Evolutionary conservation across 2,797 vertebrate species (phyloP).

Genomic region (Fistularia tabacaria): DNA sequence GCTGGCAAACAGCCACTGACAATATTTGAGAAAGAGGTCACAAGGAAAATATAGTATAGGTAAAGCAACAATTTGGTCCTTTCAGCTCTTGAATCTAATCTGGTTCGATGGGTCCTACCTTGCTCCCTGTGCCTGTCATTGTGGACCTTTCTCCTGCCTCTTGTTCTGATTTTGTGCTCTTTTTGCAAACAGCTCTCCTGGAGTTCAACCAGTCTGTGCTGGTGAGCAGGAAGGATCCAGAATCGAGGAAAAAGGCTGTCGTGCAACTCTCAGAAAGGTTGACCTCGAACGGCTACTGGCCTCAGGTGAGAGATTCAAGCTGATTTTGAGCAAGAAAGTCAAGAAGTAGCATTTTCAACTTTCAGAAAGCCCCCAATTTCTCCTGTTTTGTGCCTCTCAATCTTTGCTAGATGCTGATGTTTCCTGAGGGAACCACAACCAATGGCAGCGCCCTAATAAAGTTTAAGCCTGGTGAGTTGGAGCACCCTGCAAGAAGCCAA

Average conservation of each 20-base stretch:
- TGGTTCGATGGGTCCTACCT: conserved; percentile 16
- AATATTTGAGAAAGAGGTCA: not conserved
- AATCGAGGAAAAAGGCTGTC: conserved; percentile 82
- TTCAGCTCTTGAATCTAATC: conserved; percentile 4
- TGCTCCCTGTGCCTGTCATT: too few relatives aligned
- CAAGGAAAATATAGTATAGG: conserved; percentile 9
- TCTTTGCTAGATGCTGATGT: conserved; percentile 66
- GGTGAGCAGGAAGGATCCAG: conserved; percentile 83
- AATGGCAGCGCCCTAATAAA: conserved; percentile 60
- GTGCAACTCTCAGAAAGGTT: conserved; percentile 79
- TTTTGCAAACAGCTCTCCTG: conserved; percentile 65
- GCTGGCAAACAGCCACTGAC: too few relatives aligned
- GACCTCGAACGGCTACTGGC: conserved; percentile 83
- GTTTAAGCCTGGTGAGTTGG: conserved; percentile 62
- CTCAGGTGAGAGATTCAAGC: conserved; percentile 74
- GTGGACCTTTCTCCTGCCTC: not conserved
- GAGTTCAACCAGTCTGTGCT: conserved; percentile 87
- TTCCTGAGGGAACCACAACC: conserved; percentile 69
- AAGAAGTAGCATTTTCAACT: not conserved
- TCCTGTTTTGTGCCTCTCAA: too few relatives aligned
- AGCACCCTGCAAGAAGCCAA: not conserved
- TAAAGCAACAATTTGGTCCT: conserved; percentile 13
- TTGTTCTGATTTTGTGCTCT: conserved; percentile 10
- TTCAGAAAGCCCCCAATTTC: not conserved
- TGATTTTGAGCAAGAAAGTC: not conserved